phyloP scores from a whole-genome alignment of 2,113 vertebrate species.

The Corythoichthys haematopterus region DNA sequence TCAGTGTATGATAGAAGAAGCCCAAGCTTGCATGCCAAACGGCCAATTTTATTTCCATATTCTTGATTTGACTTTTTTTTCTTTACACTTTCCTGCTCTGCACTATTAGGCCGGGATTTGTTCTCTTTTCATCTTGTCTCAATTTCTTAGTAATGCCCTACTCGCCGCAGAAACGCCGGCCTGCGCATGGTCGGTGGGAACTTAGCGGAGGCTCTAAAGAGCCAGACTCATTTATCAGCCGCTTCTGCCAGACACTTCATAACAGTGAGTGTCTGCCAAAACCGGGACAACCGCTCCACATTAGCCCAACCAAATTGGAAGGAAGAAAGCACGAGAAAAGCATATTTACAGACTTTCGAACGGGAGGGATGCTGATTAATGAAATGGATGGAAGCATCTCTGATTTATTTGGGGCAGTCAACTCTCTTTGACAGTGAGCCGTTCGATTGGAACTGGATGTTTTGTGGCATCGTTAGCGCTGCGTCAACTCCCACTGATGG shows the following conservation, averaged over 20 bases:
- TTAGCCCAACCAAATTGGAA: constrained; percentile 39
- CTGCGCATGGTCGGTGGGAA: constrained; percentile 16
- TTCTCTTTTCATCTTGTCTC: constrained; percentile 20
- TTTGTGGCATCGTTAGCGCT: constrained; percentile 12
- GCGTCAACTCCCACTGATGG: not conserved
- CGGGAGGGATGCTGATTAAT: constrained; percentile 51
- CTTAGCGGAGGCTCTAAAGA: constrained; percentile 33
- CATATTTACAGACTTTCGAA: constrained; percentile 33
- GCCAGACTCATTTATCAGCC: constrained; percentile 56
- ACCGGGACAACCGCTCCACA: constrained; percentile 43
- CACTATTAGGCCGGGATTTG: constrained; percentile 2
- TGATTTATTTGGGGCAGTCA: constrained; percentile 58
- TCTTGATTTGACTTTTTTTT: not conserved
- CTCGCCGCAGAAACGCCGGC: constrained; percentile 12
- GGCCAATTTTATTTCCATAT: constrained; percentile 9
- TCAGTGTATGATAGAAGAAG: constrained; percentile 5
- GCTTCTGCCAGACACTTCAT: constrained; percentile 52
- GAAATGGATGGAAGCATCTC: constrained; percentile 52
- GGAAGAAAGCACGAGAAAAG: not conserved
- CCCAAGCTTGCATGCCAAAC: not conserved
- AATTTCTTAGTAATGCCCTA: constrained; percentile 13
- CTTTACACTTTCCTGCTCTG: not conserved
- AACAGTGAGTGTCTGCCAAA: constrained; percentile 61
- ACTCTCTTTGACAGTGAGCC: constrained; percentile 38
- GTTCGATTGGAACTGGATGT: constrained; percentile 31